phyloP scores from a whole-genome alignment of 2,113 vertebrate genomes.

The Apaloderma vittatum region DNA sequence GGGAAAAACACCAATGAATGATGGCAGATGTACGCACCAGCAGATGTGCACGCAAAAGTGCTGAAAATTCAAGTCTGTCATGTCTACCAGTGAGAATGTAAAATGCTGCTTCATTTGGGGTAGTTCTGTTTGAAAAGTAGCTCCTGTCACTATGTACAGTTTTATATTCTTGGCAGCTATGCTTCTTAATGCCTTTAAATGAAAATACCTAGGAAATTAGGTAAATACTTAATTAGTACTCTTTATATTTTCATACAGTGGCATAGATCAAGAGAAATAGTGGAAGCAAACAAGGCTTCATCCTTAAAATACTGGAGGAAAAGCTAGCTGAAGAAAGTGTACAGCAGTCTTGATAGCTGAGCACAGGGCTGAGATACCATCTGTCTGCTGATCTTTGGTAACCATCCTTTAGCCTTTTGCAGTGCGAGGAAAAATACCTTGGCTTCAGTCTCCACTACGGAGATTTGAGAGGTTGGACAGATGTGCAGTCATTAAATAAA shows the following conservation, averaged over 20 bases:
- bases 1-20: neutral
- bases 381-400: neutral
- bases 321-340: neutral
- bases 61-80: neutral
- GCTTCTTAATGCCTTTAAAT: neutral
- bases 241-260: neutral
- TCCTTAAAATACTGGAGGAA: neutral
- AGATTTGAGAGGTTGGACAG: neutral
- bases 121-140: neutral
- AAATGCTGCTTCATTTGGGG: neutral
- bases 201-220: neutral
- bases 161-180: neutral
- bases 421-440: neutral
- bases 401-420: neutral
- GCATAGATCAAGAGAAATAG: neutral
- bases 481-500: neutral
- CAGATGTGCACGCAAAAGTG: neutral
- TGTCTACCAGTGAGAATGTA: neutral
- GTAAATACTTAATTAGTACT: accelerated
- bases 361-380: neutral
- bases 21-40: neutral
- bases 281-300: neutral
- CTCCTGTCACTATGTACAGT: neutral
- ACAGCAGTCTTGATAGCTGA: neutral
- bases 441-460: neutral